A percentile compares a stretch with the other conserved stretches of the same genome.
These are phyloP conservation scores for Pachyramphus minor DNA, from an alignment of 2,113 vertebrate species.

Conservation along the genomic window DNA sequence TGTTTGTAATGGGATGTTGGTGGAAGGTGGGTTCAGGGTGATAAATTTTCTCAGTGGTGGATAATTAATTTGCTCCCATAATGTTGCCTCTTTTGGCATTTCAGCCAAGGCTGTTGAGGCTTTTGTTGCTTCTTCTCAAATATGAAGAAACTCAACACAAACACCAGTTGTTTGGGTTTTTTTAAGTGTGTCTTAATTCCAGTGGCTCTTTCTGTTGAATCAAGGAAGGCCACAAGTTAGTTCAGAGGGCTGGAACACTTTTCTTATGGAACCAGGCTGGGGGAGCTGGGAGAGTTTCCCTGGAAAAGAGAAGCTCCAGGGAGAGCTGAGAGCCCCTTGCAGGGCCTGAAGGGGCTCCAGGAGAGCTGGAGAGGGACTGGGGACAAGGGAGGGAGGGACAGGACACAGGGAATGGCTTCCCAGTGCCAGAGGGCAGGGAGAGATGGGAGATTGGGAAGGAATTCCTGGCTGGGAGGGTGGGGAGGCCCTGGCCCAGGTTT, in stretches of 20 bases:
- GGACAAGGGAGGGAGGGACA: not conserved
- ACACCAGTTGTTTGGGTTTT: not conserved
- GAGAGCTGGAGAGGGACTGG: not conserved
- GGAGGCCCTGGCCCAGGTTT: not conserved
- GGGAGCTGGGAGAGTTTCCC: accelerated
- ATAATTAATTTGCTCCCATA: not conserved
- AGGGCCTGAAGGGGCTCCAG: not conserved
- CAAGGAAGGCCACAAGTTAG: accelerated
- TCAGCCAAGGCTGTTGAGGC: not conserved
- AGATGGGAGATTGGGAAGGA: not conserved
- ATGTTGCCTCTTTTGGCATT: not conserved
- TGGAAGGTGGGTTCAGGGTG: not conserved
- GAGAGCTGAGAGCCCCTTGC: not conserved
- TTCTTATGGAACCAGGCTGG: not conserved
- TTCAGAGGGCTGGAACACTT: not conserved
- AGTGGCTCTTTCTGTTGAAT: not conserved
- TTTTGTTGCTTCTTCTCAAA: not conserved
- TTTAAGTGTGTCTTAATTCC: not conserved
- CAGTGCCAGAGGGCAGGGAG: accelerated
- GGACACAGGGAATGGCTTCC: not conserved
- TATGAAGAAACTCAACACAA: not conserved
- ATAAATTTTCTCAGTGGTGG: not conserved
- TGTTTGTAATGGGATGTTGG: not conserved
- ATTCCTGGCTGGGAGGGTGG: not conserved
- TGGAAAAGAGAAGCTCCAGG: accelerated